phyloP scores from a whole-genome alignment of 1,140 invertebrate species.

The Lutraria rhynchaena region DNA sequence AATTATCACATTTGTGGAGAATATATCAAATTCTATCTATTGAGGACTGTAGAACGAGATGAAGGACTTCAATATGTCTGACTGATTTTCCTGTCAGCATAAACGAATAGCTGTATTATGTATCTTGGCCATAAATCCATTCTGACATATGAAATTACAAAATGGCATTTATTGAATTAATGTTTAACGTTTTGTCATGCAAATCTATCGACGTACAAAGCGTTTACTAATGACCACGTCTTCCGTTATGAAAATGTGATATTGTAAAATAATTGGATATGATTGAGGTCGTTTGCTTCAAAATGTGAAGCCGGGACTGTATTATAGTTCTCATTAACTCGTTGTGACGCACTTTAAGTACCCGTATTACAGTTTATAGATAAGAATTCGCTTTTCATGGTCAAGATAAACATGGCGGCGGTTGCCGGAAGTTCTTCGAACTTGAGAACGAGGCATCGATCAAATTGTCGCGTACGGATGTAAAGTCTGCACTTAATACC shows the following conservation, averaged over 20 bases:
- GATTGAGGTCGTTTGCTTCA: slow-evolving; percentile 15
- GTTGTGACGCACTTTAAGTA: slow-evolving; percentile 21
- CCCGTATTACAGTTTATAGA: slow-evolving; percentile 26
- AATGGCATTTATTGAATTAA: no score
- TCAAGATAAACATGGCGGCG: slow-evolving; percentile 14
- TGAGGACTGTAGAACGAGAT: no score
- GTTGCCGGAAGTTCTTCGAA: slow-evolving; percentile 21
- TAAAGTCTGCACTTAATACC: slow-evolving; percentile 48
- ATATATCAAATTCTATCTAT: no score
- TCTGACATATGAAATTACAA: no score
- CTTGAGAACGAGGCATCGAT: slow-evolving; percentile 51
- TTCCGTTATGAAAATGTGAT: slow-evolving; percentile 28
- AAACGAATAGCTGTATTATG: no score
- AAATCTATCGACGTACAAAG: slow-evolving; percentile 18
- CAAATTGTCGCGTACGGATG: slow-evolving; percentile 29
- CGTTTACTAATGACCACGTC: slow-evolving; percentile 10
- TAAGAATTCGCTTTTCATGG: slow-evolving; percentile 39
- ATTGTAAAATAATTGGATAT: slow-evolving; percentile 19
- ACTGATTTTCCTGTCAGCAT: no score
- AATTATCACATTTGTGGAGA: no score
- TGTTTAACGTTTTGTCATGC: no score
- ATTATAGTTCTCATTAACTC: slow-evolving; percentile 18
- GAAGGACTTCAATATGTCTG: no score
- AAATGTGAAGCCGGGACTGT: slow-evolving; percentile 22
- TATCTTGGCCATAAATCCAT: no score